These are phyloP conservation scores for Axinella damicornis DNA, from an alignment of 37 sponge, comb jelly and placozoan genomes.

Conservation along the genomic window DNA sequence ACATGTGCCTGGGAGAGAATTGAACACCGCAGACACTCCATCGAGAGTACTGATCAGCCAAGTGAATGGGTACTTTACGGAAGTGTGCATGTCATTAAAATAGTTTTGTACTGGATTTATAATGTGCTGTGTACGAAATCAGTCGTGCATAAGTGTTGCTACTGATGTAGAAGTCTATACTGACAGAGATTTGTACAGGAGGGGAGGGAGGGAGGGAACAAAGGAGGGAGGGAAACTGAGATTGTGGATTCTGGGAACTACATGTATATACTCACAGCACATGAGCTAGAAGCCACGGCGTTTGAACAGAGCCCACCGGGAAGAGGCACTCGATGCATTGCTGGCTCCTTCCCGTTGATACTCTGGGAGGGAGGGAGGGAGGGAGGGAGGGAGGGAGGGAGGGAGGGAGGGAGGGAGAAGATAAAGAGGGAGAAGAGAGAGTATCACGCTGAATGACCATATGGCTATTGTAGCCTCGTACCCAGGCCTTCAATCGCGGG, in stretches of 20 bases:
- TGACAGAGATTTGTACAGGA: no score
- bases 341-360: neutral
- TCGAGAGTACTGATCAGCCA: conserved; percentile 22
- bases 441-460: no score
- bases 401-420: neutral
- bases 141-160: no score
- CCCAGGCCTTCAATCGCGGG: no score
- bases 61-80: no score
- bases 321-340: conserved; percentile 31
- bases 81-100: no score
- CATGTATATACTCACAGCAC: conserved; percentile 15
- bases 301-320: neutral
- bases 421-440: no score
- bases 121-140: no score
- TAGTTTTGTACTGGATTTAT: no score
- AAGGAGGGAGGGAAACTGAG: neutral
- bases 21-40: conserved; percentile 45
- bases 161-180: no score
- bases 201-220: conserved; percentile 10
- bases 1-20: conserved; percentile 35
- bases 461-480: no score
- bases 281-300: conserved; percentile 38
- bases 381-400: neutral
- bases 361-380: conserved; percentile 1
- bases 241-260: conserved; percentile 19